Evolutionary conservation across 2,888 invertebrate species (phyloP).

Genomic region (Hyalella azteca): DNA sequence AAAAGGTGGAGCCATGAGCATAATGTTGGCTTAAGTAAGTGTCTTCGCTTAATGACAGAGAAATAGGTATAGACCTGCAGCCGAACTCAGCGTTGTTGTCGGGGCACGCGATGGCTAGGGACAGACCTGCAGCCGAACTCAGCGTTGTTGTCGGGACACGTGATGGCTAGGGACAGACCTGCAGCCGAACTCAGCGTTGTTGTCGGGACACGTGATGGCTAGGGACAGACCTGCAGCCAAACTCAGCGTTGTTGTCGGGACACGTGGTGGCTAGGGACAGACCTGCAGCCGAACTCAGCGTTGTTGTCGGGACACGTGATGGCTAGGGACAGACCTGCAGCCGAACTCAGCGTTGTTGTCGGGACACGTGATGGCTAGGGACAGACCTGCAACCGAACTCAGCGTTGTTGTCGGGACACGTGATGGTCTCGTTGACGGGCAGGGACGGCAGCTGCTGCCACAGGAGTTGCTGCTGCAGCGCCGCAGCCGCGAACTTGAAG

Average conservation of each 20-base stretch:
- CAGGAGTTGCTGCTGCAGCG: constrained; percentile 76
- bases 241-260: constrained; percentile 60
- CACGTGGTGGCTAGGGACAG: constrained; percentile 47
- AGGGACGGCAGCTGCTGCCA: constrained; percentile 60
- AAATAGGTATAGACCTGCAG: too few relatives aligned
- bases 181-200: constrained; percentile 61
- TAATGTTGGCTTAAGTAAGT: too few relatives aligned
- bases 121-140: constrained; percentile 60
- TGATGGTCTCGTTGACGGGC: constrained; percentile 58
- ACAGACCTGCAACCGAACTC: constrained; percentile 60
- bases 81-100: constrained; percentile 60
- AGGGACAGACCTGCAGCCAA: constrained; percentile 60
- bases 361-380: constrained; percentile 48
- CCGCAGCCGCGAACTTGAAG: constrained; percentile 78
- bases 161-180: constrained; percentile 45
- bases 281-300: constrained; percentile 60
- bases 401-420: constrained; percentile 59
- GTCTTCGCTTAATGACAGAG: too few relatives aligned
- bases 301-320: constrained; percentile 59
- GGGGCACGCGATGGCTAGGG: constrained; percentile 53
- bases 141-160: constrained; percentile 59
- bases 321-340: constrained; percentile 56
- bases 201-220: constrained; percentile 57
- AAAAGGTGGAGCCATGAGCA: too few relatives aligned
- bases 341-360: constrained; percentile 60